Evolutionary conservation across 2,113 vertebrate genomes (phyloP).

Genomic region (Lepus europaeus): DNA sequence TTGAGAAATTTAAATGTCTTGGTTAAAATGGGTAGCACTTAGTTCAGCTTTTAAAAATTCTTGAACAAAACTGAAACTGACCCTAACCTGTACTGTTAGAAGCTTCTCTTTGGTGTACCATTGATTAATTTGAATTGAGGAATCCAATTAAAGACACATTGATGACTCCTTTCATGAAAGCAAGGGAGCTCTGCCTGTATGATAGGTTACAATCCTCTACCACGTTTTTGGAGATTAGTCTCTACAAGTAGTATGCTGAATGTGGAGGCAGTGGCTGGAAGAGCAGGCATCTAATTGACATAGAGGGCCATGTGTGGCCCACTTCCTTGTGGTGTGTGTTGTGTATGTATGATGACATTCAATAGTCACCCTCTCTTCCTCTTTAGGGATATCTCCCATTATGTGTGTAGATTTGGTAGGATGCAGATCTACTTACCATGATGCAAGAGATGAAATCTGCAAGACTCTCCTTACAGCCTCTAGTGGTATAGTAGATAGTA

Average conservation of each 20-base stretch:
- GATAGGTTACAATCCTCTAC: neutral
- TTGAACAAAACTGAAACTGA: neutral
- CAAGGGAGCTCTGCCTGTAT: neutral
- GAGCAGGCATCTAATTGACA: neutral
- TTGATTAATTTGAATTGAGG: neutral
- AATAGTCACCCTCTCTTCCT: neutral
- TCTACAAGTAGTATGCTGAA: too few relatives aligned
- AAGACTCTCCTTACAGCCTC: neutral
- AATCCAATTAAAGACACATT: neutral
- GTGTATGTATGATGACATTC: neutral
- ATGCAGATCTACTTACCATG: neutral
- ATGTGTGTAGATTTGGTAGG: neutral
- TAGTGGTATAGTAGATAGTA: neutral
- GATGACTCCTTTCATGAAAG: neutral
- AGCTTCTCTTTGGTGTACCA: neutral
- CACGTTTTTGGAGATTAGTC: neutral
- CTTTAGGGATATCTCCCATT: neutral
- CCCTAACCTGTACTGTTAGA: neutral
- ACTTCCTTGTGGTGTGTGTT: neutral
- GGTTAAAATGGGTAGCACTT: neutral
- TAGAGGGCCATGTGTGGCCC: neutral
- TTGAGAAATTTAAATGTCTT: slow-evolving; percentile 30
- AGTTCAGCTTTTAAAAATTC: neutral
- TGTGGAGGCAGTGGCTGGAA: neutral
- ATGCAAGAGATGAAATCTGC: neutral